Percentiles rank a stretch among this genome's conserved stretches.
Conservation (phyloP, 2,797 vertebrate genomes). For the Typhlichthys eigenmanni region DNA sequence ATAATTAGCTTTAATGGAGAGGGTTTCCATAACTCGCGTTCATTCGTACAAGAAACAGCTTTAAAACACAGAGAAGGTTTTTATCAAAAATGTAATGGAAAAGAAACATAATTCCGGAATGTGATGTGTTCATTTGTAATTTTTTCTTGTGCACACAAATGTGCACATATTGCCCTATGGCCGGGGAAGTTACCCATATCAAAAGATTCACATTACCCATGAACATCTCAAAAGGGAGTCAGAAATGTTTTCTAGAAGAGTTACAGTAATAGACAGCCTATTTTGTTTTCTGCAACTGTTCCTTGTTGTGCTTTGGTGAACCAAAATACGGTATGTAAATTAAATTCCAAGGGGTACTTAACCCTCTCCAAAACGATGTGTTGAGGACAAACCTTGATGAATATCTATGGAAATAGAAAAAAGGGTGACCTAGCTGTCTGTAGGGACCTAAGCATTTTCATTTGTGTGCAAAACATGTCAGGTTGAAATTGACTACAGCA, state of each 20-base stretch:
- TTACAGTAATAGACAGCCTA: background rate
- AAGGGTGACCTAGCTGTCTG: background rate
- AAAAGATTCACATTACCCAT: conserved; percentile 2
- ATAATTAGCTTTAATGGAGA: conserved; percentile 26
- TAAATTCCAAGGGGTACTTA: background rate
- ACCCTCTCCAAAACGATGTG: background rate
- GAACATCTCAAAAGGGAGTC: background rate
- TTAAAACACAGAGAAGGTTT: too few species aligned
- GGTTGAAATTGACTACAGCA: conserved; percentile 14
- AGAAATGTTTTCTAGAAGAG: background rate
- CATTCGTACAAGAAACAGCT: too few species aligned
- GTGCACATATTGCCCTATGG: background rate
- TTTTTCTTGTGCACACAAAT: background rate
- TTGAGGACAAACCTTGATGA: background rate
- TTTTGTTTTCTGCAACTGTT: background rate
- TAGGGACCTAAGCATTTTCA: conserved; percentile 9
- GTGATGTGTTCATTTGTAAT: too few species aligned
- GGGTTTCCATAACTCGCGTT: too few species aligned
- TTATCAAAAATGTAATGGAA: too few species aligned
- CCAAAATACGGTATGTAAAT: background rate
- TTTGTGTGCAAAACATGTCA: conserved; percentile 1
- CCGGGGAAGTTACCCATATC: conserved; percentile 10
- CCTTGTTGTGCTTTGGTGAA: background rate
- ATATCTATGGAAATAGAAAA: background rate
- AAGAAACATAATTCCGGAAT: too few species aligned